A percentile compares a stretch with the other conserved stretches of the same genome.
phyloP scores from a whole-genome alignment of 2,797 vertebrate genomes.

The Tiaroga cobitis region DNA sequence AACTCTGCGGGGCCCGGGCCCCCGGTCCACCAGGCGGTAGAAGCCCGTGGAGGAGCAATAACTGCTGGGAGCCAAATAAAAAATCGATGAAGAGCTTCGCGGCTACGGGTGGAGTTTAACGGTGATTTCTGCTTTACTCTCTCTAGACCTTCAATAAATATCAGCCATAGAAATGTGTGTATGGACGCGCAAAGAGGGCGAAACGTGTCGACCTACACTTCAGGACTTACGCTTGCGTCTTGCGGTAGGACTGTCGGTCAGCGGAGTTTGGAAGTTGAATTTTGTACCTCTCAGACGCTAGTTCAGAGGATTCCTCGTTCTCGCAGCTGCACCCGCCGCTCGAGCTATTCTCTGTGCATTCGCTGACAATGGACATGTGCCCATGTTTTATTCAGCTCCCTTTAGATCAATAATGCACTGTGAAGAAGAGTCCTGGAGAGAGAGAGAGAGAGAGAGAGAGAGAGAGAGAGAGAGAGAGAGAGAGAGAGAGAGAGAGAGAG shows the following conservation, averaged over 20 bases:
- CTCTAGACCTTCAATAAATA: slow-evolving; percentile 77
- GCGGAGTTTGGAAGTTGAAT: slow-evolving; percentile 34
- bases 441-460: slow-evolving; percentile 24
- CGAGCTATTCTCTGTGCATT: slow-evolving; percentile 43
- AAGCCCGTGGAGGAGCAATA: slow-evolving; percentile 66
- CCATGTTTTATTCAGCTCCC: slow-evolving; percentile 62
- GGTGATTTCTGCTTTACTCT: slow-evolving; percentile 72
- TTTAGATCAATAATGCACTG: slow-evolving; percentile 62
- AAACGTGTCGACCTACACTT: slow-evolving; percentile 11
- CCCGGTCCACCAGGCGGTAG: slow-evolving; percentile 70
- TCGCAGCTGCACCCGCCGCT: slow-evolving; percentile 8
- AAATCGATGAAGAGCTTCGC: slow-evolving; percentile 72
- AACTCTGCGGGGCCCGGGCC: slow-evolving; percentile 68
- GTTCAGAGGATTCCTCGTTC: slow-evolving; percentile 18
- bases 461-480: slow-evolving; percentile 26
- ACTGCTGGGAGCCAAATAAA: slow-evolving; percentile 78
- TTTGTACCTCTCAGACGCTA: slow-evolving; percentile 26
- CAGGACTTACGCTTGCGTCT: background rate
- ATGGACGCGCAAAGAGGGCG: background rate
- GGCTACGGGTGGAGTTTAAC: slow-evolving; percentile 75
- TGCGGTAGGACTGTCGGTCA: background rate
- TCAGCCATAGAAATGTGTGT: slow-evolving; percentile 29
- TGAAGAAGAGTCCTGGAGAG: slow-evolving; percentile 37
- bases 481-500: slow-evolving; percentile 26
- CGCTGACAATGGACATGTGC: slow-evolving; percentile 50